Conservation (phyloP, 2,113 vertebrate species). For the Lathamus discolor region DNA sequence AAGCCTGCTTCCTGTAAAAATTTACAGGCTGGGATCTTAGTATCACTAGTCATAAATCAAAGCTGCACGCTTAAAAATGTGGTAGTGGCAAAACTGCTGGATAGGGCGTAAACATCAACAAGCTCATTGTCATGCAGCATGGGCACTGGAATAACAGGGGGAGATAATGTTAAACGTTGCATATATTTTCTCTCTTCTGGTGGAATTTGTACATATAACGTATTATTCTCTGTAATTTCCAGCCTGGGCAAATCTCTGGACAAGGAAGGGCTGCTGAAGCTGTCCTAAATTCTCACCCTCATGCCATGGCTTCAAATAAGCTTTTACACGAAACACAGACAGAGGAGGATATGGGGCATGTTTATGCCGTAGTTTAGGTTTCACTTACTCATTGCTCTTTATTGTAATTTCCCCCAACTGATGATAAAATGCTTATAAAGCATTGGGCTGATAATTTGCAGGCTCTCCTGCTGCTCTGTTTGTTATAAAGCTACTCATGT, state of each 20-base stretch:
- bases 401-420: slow-evolving; percentile 39
- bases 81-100: slow-evolving; percentile 23
- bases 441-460: slow-evolving; percentile 63
- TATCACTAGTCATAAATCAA: slow-evolving; percentile 59
- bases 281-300: background rate
- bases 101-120: slow-evolving; percentile 33
- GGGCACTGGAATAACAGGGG: background rate
- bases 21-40: slow-evolving; percentile 51
- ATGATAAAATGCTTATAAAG: slow-evolving; percentile 54
- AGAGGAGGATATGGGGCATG: background rate
- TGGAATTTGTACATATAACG: background rate
- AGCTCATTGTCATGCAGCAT: background rate
- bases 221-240: background rate
- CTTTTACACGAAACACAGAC: background rate
- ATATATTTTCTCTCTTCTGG: background rate
- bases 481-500: slow-evolving; percentile 56
- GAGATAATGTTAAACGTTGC: background rate
- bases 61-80: slow-evolving; percentile 31
- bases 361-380: background rate
- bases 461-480: slow-evolving; percentile 48
- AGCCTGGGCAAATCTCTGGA: background rate
- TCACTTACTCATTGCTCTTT: slow-evolving; percentile 38
- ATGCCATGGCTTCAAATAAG: background rate
- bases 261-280: background rate
- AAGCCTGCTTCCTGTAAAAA: slow-evolving; percentile 58